Conservation (phyloP, 30 jellyfish, hydroid and myxozoan genomes). For the Nemopilema nomurai region DNA sequence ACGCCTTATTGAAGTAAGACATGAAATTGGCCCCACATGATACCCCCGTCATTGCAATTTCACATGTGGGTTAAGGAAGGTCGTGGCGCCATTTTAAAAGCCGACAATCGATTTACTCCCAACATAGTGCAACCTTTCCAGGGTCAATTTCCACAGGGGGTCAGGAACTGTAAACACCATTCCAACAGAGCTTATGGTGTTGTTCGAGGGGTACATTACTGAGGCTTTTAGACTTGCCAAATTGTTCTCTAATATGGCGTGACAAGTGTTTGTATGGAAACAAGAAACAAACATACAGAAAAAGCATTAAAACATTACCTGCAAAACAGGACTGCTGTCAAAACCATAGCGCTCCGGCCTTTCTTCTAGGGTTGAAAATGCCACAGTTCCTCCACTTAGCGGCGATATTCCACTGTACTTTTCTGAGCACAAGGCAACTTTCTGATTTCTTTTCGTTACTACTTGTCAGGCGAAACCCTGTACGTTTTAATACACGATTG, state of each 20-base stretch:
- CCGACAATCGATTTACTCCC: neutral
- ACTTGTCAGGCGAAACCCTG: slow-evolving; percentile 68
- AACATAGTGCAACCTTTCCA: neutral
- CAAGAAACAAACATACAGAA: neutral
- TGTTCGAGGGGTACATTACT: neutral
- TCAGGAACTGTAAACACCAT: neutral
- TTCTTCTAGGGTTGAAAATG: slow-evolving; percentile 90
- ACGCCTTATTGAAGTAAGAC: too few relatives aligned
- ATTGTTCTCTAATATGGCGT: neutral
- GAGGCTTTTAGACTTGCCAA: neutral
- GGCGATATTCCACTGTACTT: slow-evolving; percentile 90
- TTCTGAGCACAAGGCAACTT: slow-evolving; percentile 90
- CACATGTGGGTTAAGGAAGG: neutral
- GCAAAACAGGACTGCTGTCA: slow-evolving; percentile 88
- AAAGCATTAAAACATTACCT: slow-evolving; percentile 27
- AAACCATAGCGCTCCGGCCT: slow-evolving; percentile 91
- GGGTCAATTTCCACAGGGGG: neutral
- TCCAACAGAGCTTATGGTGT: neutral
- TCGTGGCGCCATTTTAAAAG: neutral
- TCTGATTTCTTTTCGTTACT: slow-evolving; percentile 79
- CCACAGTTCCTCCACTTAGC: slow-evolving; percentile 95
- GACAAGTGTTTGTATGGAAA: neutral
- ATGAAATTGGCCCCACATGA: too few relatives aligned
- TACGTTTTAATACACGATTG: slow-evolving; percentile 79
- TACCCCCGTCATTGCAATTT: neutral